Conservation (phyloP, 2,888 invertebrate genomes). For the Oscheius sp. region DNA sequence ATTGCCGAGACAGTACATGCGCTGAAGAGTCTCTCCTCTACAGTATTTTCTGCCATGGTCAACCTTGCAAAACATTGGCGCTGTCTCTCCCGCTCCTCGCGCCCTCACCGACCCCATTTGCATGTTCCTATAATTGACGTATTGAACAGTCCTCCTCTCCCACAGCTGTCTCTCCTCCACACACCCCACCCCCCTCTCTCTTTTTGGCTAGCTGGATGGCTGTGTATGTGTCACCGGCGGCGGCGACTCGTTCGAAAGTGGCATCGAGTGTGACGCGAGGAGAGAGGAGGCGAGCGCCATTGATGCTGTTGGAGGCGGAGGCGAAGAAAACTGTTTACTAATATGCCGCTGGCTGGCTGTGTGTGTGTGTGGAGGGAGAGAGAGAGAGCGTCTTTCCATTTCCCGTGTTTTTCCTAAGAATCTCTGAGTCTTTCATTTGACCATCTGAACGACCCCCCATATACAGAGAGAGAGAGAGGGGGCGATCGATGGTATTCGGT, state of each 20-base stretch:
- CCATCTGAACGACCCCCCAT: not conserved
- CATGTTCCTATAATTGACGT: conserved; percentile 21
- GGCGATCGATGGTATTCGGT: not conserved
- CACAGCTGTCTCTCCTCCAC: conserved; percentile 16
- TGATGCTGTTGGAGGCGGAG: conserved; percentile 11
- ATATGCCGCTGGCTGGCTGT: conserved; percentile 5
- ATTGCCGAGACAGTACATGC: too few relatives aligned
- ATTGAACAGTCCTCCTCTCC: conserved; percentile 7
- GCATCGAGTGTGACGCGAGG: conserved; percentile 17
- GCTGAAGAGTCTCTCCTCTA: too few relatives aligned
- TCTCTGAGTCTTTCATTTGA: not conserved
- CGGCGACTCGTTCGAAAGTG: conserved; percentile 11
- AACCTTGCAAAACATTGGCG: too few relatives aligned
- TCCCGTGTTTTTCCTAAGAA: not conserved
- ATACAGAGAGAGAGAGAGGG: not conserved
- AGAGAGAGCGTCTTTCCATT: conserved; percentile 2
- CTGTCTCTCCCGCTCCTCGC: too few relatives aligned
- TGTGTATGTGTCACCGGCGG: too few relatives aligned
- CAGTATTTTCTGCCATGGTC: too few relatives aligned
- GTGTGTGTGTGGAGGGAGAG: too few relatives aligned
- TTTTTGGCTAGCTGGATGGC: too few relatives aligned
- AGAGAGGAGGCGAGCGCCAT: conserved; percentile 16
- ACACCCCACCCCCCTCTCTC: conserved; percentile 12
- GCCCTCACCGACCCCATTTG: conserved; percentile 6
- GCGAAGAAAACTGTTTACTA: conserved; percentile 25